These are phyloP conservation scores for Gorsachius magnificus DNA, from an alignment of 2,797 vertebrate species.

Conservation along the genomic window DNA sequence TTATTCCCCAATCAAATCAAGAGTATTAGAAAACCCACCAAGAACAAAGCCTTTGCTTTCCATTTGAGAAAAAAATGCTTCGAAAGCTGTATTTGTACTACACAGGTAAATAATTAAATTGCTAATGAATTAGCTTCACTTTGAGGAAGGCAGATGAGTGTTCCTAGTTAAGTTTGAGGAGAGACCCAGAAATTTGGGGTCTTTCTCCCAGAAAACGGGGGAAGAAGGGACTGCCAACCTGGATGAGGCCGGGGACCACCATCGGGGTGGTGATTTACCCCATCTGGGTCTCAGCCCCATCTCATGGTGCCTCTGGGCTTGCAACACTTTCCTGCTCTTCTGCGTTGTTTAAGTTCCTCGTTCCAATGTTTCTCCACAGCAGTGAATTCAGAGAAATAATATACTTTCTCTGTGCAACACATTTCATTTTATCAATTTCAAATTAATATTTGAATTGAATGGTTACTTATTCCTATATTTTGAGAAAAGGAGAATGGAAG, in stretches of 20 bases:
- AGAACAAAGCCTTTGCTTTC: conserved; percentile 53
- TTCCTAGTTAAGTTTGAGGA: background rate
- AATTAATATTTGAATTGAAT: conserved; percentile 25
- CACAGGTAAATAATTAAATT: conserved; percentile 64
- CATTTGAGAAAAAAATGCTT: conserved; percentile 57
- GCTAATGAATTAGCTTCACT: conserved; percentile 55
- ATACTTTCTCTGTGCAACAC: background rate
- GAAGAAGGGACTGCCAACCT: background rate
- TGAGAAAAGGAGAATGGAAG: background rate
- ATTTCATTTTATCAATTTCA: conserved; percentile 6
- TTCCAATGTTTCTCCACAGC: background rate
- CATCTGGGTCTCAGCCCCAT: background rate
- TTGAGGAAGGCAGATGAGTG: conserved; percentile 3
- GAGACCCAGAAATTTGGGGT: background rate
- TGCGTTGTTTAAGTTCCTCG: background rate
- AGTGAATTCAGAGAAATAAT: background rate
- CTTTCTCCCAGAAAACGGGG: background rate
- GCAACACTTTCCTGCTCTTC: background rate
- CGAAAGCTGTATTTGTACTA: conserved; percentile 46
- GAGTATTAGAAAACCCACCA: conserved; percentile 31
- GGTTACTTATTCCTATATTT: background rate
- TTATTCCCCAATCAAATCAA: conserved; percentile 57
- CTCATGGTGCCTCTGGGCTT: background rate
- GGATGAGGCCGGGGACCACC: background rate
- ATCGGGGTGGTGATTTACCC: accelerated